Base-by-base conservation (phyloP, 2,797 vertebrate species). In the Dicrostonyx torquatus region DNA sequence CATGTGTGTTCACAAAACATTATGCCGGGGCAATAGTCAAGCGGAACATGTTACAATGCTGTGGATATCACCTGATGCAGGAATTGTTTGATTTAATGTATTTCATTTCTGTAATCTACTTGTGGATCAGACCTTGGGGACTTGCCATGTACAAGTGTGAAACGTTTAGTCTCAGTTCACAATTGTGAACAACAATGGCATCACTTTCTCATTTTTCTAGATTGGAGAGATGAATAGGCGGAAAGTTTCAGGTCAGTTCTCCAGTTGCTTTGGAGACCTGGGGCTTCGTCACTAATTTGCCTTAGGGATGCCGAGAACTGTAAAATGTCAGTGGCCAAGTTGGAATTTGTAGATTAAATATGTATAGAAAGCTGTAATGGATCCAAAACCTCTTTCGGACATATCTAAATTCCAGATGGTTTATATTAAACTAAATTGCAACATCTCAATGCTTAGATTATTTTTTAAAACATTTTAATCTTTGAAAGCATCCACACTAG, bases 221-320 rank as follows among this genome's bases (percentile, higher is more conserved):
- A 73, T 53, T 70, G 31, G 24, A 64, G 50, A 87, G 76, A 4
- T 11, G 0, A 85, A 7, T 48, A 0, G 48, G 14, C 77, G 64
- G 89, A 91, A 93, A 64, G 15, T 94, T 94, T 92, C 87, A 78
- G 45, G 80, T 82, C 84, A 85, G 89, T 73, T 82, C 43, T 84
- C 12, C 2, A n/a, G 31, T 84, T 95, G 40, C 85, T 83, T 84
- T 92, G 70, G 62, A 90, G 66, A 91, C 62, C 29, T 73, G n/a
- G 50, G 58, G 55, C 77, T 90, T 93, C 1, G 5, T 79, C 40
- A 24, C 13, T 93, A 80, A 85, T 55, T 94, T 60, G 60, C 24
- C 96, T 48, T 48, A 50, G 12, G 31, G 11, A 43, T 6, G 12
- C 14, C 60, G 13, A 87, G 34, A 72, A 68, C 22, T 72, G 9